Evolutionary conservation across 2,797 vertebrate species (phyloP).

Genomic region (Argyrosomus regius): DNA sequence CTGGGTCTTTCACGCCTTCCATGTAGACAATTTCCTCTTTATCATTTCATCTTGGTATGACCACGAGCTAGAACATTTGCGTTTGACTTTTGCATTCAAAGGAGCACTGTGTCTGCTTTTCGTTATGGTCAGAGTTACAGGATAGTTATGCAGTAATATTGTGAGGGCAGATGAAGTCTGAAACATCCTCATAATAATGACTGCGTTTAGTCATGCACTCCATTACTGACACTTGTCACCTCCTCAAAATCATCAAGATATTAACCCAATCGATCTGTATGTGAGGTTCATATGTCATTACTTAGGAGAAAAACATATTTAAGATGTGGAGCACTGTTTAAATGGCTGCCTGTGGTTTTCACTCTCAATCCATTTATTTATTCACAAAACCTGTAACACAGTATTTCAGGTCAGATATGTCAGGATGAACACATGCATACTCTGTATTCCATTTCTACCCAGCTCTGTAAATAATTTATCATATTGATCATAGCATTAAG

Average conservation of each 20-base stretch:
- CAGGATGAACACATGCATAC: not conserved
- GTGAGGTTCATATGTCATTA: not conserved
- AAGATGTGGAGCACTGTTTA: not conserved
- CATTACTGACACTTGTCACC: not conserved
- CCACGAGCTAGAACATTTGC: not conserved
- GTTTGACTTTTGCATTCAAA: not conserved
- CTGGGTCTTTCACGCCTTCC: not conserved
- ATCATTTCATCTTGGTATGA: not conserved
- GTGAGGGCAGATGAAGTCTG: not conserved
- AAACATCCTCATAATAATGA: no score
- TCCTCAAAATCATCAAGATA: not conserved
- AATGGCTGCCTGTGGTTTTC: slow-evolving; percentile 12
- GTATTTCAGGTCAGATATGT: not conserved
- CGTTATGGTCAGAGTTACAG: not conserved
- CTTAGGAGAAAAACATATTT: not conserved
- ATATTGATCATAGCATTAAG: not conserved
- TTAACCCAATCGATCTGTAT: no score
- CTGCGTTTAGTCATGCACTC: not conserved
- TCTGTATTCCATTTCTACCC: not conserved
- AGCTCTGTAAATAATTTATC: not conserved
- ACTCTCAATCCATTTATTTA: slow-evolving; percentile 1
- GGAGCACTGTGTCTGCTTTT: not conserved
- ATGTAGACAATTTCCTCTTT: not conserved
- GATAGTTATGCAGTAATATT: not conserved
- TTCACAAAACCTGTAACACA: slow-evolving; percentile 18